phyloP scores from a whole-genome alignment of 2,888 invertebrate genomes.

The Coleophora deauratella region DNA sequence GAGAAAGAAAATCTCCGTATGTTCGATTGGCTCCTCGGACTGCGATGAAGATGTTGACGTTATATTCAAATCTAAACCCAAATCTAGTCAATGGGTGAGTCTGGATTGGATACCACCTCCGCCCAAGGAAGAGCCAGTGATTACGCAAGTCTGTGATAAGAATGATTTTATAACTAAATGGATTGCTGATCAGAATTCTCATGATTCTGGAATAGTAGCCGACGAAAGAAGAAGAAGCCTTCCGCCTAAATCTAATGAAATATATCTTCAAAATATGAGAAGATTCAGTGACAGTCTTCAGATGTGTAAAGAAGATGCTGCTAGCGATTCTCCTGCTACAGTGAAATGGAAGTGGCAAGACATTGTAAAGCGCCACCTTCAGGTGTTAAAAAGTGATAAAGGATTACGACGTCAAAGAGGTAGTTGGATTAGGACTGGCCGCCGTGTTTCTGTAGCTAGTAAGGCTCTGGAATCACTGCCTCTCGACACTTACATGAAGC shows the following conservation, averaged over 20 bases:
- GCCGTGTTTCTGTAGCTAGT: conserved; percentile 51
- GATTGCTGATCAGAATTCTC: conserved; percentile 69
- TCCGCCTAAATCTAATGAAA: conserved; percentile 67
- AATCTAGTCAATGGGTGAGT: conserved; percentile 74
- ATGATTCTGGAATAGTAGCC: conserved; percentile 53
- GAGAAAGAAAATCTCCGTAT: conserved; percentile 67
- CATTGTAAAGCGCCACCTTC: conserved; percentile 66
- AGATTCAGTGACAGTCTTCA: conserved; percentile 67
- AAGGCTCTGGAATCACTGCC: conserved; percentile 46
- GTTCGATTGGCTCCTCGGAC: conserved; percentile 70
- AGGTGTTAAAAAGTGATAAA: conserved; percentile 62
- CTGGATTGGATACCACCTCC: conserved; percentile 70
- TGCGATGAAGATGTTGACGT: conserved; percentile 70
- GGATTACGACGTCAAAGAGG: conserved; percentile 63
- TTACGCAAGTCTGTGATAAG: conserved; percentile 69
- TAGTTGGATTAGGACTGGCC: conserved; percentile 64
- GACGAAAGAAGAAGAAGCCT: conserved; percentile 67
- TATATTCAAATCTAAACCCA: conserved; percentile 72
- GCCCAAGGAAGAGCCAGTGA: conserved; percentile 68
- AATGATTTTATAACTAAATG: conserved; percentile 71
- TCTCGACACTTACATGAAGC: conserved; percentile 59
- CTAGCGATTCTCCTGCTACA: conserved; percentile 66
- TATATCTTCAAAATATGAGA: conserved; percentile 66
- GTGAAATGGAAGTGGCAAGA: conserved; percentile 72
- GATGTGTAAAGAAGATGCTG: conserved; percentile 70